Conservation (phyloP, 2,888 invertebrate genomes). For the Cacoxenus indagator region DNA sequence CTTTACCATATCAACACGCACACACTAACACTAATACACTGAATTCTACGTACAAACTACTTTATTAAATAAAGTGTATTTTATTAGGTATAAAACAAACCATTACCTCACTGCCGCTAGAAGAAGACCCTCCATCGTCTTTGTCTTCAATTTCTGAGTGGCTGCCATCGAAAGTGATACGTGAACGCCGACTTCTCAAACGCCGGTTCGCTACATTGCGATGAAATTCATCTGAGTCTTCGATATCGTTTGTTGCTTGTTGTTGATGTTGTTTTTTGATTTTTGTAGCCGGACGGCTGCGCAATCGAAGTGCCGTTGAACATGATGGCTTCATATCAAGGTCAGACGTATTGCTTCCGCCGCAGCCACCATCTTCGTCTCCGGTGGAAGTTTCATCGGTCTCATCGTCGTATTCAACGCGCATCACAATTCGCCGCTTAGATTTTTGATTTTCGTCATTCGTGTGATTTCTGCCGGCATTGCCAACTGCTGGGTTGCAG, state of each 20-base stretch:
- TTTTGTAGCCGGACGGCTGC: conserved; percentile 28
- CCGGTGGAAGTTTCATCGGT: conserved; percentile 45
- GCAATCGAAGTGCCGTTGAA: conserved; percentile 35
- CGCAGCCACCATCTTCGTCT: conserved; percentile 21
- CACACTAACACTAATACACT: neutral
- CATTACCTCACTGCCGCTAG: conserved; percentile 68
- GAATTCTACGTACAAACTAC: neutral
- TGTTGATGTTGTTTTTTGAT: conserved; percentile 13
- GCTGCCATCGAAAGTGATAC: conserved; percentile 33
- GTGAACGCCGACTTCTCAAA: conserved; percentile 40
- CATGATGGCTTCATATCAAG: conserved; percentile 48
- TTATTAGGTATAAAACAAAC: conserved; percentile 13
- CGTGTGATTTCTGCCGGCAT: neutral
- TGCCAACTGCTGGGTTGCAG: neutral
- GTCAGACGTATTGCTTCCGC: no score
- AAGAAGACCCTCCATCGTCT: conserved; percentile 41
- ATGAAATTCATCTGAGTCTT: conserved; percentile 37
- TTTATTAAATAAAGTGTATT: neutral
- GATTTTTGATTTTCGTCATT: conserved; percentile 34
- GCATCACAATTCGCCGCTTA: conserved; percentile 69
- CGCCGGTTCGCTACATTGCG: conserved; percentile 41
- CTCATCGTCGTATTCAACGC: conserved; percentile 67
- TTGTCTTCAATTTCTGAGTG: conserved; percentile 42
- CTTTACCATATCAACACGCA: neutral
- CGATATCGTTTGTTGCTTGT: conserved; percentile 10